A percentile compares a stretch with the other conserved stretches of the same genome.
Conservation (phyloP, 2,797 vertebrate species). For the Myotis myotis region DNA sequence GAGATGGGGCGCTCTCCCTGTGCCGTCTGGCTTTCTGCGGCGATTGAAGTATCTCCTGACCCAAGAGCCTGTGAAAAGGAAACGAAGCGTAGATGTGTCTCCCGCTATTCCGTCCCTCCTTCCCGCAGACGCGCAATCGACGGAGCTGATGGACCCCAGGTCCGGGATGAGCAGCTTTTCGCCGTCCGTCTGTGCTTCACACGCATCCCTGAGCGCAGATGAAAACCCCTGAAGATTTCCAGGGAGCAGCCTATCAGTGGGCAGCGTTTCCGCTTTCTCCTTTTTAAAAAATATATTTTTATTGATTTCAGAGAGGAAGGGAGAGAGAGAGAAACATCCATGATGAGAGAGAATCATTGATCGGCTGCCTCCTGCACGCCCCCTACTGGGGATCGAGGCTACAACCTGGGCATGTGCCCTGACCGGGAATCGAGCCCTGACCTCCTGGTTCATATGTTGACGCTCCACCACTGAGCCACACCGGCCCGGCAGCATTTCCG, state of each 20-base stretch:
- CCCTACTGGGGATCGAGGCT: too few relatives aligned
- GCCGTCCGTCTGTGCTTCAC: constrained; percentile 60
- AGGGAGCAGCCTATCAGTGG: neutral
- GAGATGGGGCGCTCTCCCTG: neutral
- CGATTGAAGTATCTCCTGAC: neutral
- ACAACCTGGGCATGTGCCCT: too few relatives aligned
- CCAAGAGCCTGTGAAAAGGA: neutral
- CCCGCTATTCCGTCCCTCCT: constrained; percentile 35
- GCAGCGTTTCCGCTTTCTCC: neutral
- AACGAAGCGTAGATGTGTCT: constrained; percentile 23
- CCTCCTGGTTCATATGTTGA: too few relatives aligned
- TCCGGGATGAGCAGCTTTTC: constrained; percentile 39
- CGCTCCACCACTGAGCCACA: too few relatives aligned
- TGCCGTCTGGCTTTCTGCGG: neutral
- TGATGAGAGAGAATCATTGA: too few relatives aligned
- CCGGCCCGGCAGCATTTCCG: fast-evolving
- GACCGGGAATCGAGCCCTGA: too few relatives aligned
- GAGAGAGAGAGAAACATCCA: too few relatives aligned
- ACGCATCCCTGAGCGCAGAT: constrained; percentile 23
- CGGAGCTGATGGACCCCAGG: constrained; percentile 67
- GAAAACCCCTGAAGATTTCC: constrained; percentile 4
- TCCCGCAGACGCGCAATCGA: neutral
- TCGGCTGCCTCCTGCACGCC: too few relatives aligned
- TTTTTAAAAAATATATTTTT: too few relatives aligned
- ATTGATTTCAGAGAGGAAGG: too few relatives aligned